Evolutionary conservation across 2,113 vertebrate genomes (phyloP).

Genomic region (Lanius collurio): DNA sequence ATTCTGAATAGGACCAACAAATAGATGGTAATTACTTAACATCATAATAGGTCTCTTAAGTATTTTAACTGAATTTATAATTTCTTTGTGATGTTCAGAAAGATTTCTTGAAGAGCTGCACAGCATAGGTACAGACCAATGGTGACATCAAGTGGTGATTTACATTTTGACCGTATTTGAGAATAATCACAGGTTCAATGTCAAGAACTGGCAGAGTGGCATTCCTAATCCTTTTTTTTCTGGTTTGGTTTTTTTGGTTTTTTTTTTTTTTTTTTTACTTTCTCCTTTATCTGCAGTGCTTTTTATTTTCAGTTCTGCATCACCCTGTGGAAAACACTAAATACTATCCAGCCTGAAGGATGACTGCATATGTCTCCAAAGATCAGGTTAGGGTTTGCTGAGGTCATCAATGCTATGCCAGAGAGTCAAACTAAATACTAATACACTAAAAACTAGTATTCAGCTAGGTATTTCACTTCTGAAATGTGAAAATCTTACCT

Average conservation of each 20-base stretch:
- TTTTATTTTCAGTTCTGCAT: not conserved
- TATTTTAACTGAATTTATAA: not conserved
- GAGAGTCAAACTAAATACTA: not conserved
- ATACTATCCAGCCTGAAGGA: not conserved
- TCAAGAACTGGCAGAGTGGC: not conserved
- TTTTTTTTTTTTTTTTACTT: not conserved
- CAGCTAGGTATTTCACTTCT: not conserved
- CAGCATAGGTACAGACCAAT: not conserved
- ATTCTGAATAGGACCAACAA: not conserved
- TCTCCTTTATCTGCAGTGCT: not conserved
- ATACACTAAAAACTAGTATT: not conserved
- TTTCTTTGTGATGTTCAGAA: not conserved
- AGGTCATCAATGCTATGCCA: not conserved
- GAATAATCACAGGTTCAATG: not conserved
- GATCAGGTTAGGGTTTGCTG: not conserved
- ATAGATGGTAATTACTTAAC: not conserved
- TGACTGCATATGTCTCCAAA: not conserved
- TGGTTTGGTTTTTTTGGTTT: no score
- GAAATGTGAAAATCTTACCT: not conserved
- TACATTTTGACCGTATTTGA: not conserved
- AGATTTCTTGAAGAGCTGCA: not conserved
- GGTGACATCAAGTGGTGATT: slow-evolving; percentile 70
- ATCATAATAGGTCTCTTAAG: not conserved
- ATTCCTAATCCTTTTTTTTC: not conserved
- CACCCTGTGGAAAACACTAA: not conserved